Evolutionary conservation across 23 tunicate species (phyloP).

Genomic region (Botrylloides violaceus): DNA sequence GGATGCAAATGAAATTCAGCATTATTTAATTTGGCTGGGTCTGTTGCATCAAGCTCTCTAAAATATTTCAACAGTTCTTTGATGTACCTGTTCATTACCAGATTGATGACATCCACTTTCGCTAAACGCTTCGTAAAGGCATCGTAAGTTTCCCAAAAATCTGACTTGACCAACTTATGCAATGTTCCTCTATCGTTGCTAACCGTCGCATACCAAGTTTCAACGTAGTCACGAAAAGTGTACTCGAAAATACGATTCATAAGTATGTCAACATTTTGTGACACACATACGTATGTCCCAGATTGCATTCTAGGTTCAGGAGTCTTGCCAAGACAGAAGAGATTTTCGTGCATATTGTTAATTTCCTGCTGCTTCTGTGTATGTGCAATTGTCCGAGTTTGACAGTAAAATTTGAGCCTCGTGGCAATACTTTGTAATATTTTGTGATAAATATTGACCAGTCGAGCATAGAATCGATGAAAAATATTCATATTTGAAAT

Average conservation of each 20-base stretch:
- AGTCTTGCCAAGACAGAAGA: slow-evolving; percentile 32
- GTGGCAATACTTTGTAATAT: not conserved
- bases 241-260: slow-evolving; percentile 73
- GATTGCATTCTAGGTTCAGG: slow-evolving; percentile 48
- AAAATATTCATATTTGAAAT: not conserved
- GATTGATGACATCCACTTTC: slow-evolving; percentile 61
- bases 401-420: not conserved
- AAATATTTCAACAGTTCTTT: slow-evolving; percentile 28
- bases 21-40: not conserved
- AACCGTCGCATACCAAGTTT: slow-evolving; percentile 85
- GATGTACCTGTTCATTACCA: slow-evolving; percentile 68
- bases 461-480: not conserved
- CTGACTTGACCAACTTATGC: slow-evolving; percentile 61
- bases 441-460: not conserved
- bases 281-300: slow-evolving; percentile 48
- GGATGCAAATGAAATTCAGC: slow-evolving; percentile 58
- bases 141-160: slow-evolving; percentile 77
- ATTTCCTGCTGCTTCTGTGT: slow-evolving; percentile 36
- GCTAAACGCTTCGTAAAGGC: slow-evolving; percentile 49
- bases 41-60: slow-evolving; percentile 42
- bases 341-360: slow-evolving; percentile 15
- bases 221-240: slow-evolving; percentile 85
- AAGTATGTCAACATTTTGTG: slow-evolving; percentile 53
- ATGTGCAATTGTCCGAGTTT: not conserved
- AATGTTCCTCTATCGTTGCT: slow-evolving; percentile 68